Base-by-base conservation (phyloP, 1,140 invertebrate species). In the Orius laevigatus region DNA sequence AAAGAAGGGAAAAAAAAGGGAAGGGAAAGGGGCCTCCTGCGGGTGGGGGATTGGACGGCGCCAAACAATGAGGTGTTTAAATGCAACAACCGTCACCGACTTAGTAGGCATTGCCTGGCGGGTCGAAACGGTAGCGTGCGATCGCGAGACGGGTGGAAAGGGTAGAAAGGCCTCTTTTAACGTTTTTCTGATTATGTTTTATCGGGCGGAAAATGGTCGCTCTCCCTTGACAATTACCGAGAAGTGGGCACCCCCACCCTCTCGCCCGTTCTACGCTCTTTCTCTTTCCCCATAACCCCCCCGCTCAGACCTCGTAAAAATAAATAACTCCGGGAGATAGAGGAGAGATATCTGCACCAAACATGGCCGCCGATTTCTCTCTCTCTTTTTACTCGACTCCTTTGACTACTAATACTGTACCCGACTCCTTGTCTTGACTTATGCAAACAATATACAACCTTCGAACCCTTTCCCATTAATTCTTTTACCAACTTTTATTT, bases 61-160 rank as follows among this genome's bases (percentile, higher is more conserved):
- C 14, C 31, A 18, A 36, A 49, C 46, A 54, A 54, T 54, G 46
- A 54, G 55, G 50, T 49, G 55, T 54, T 56, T 52, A 56, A 56
- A 52, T 56, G 51, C 55, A 54, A 43, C 50, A 56, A 38, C 43
- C 42, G 46, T 39, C 53, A 18, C 45, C 6, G 45, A 19, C 32
- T 50, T 51, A 39, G 50, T 51, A 51, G 50, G 50, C 50, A 51
- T 51, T 51, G 45, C 50, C 18, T 19, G 5, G 40, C 40, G 18
- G 40, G 12, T 19, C 40, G 10, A 25, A 25, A 25, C 25, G 25
- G 25, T 25, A 25, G 25, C 25, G 25, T 25, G 25, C 25, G 25
- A 25, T 25, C 25, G 25, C 25, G 25, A 25, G 8, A 25, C 3
- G 25, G 3, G 25, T 3, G 25, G 25, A 25, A 25, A 8, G 25